Evolutionary conservation across 2,113 vertebrate species (phyloP), one percentile per base, ranked within the genome.

Genomic region (Limnothrissa miodon): DNA sequence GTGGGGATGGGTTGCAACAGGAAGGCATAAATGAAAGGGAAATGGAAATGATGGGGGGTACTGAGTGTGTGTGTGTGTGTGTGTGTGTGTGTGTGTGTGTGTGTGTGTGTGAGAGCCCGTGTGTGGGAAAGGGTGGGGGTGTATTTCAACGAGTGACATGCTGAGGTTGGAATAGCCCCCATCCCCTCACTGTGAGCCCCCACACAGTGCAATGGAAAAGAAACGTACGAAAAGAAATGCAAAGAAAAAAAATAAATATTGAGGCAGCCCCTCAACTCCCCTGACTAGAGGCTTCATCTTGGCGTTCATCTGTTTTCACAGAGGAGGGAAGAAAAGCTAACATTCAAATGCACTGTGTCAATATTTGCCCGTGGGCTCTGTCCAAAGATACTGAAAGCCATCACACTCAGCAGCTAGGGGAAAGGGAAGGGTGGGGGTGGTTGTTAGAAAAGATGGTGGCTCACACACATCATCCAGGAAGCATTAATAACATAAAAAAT

Each of bases 341-440:
- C 82, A 86, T 88, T 88, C 85, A 87, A 82, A 88, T 89, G 88
- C 87, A 82, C 84, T 85, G 39, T 36, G 90, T 90, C 91, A 91
- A 91, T 91, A 92, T 92, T 92, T 90, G 83, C 89, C 84, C 81
- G 78, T 48, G 51, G 85, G 87, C 82, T 82, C 86, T 85, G 88
- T 87, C 84, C 81, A 89, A 87, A n/a, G 87, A 88, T 90, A 87
- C 88, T 86, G 83, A 83, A 91, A 88, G 90, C 79, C 62, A 81
- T 89, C 87, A 85, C 88, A 82, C 84, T 74, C 5, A 62, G 10
- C 29, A 82, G 83, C 83, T 33, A 3, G 1, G 80, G 46, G 21
- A n/a, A 33, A 13, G 10, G 53, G 62, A 11, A 25, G 29, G 29
- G 2, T 7, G 13, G 62, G 29, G n/a, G n/a, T n/a, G n/a, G n/a